Conservation (phyloP, 2,797 vertebrate species). For the Enteromius mattozi region DNA sequence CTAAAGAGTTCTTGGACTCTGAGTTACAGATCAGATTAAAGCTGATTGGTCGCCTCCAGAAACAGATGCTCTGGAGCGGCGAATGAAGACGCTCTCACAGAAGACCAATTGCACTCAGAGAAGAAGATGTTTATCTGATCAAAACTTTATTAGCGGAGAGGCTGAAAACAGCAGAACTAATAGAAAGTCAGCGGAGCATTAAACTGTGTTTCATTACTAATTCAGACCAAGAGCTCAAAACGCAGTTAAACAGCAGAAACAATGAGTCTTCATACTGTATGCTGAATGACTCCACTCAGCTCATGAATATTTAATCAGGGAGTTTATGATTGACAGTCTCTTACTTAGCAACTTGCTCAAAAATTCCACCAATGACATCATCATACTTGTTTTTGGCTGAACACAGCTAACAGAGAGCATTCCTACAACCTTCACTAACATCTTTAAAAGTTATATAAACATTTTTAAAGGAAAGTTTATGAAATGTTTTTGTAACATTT, state of each 20-base stretch:
- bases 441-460: too few species aligned
- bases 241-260: not conserved
- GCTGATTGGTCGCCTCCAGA: not conserved
- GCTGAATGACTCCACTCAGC: not conserved
- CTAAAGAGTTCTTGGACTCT: not conserved
- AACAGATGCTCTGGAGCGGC: slow-evolving; percentile 54
- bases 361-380: not conserved
- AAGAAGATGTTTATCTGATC: slow-evolving; percentile 67
- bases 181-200: slow-evolving; percentile 58
- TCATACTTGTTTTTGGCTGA: not conserved
- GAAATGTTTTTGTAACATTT: too few species aligned
- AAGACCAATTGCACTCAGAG: slow-evolving; percentile 49
- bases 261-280: not conserved
- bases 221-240: not conserved
- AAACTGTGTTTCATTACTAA: slow-evolving; percentile 12
- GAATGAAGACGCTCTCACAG: not conserved
- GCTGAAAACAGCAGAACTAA: slow-evolving; percentile 59
- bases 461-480: too few species aligned
- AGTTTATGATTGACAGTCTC: slow-evolving; percentile 1
- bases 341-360: slow-evolving; percentile 1
- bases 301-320: slow-evolving; percentile 11
- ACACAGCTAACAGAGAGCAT: not conserved
- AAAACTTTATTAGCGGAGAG: slow-evolving; percentile 50
- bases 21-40: slow-evolving; percentile 2
- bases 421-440: too few species aligned